Conservation (phyloP, 1,140 invertebrate species). For the Drosophila willistoni region DNA sequence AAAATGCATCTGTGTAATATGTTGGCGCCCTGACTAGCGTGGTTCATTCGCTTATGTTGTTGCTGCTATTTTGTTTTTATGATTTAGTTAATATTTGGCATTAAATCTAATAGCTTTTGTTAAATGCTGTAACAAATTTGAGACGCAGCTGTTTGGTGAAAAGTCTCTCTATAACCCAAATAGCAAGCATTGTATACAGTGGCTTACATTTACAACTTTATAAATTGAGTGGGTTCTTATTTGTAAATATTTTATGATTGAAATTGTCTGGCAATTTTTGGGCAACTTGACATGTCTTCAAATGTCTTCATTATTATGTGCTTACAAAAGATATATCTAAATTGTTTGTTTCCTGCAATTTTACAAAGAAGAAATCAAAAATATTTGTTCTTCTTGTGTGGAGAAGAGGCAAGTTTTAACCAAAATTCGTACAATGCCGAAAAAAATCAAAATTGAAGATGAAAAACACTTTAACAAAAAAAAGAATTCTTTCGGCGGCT, state of each 20-base stretch:
- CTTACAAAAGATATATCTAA: constrained; percentile 35
- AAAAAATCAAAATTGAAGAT: constrained; percentile 7
- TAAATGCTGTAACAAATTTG: too few species aligned
- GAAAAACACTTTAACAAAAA: background rate
- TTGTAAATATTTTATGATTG: background rate
- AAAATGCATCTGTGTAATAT: too few species aligned
- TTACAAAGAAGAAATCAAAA: constrained; percentile 19
- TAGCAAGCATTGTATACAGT: too few species aligned
- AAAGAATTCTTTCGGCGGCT: constrained; percentile 50
- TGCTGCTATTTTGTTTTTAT: too few species aligned
- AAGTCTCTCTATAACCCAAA: too few species aligned
- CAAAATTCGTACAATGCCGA: constrained; percentile 13
- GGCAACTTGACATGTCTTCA: background rate
- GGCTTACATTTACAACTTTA: too few species aligned
- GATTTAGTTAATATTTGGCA: too few species aligned
- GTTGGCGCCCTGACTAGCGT: too few species aligned
- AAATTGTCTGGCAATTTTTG: background rate
- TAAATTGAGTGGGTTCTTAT: too few species aligned
- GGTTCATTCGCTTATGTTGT: too few species aligned
- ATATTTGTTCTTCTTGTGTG: constrained; percentile 19
- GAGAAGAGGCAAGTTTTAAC: constrained; percentile 29
- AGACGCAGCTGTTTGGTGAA: too few species aligned
- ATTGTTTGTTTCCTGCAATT: constrained; percentile 57
- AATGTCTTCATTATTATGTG: background rate
- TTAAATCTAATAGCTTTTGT: too few species aligned